A percentile compares a stretch with the other conserved stretches of the same genome.
phyloP scores from a whole-genome alignment of 2,113 vertebrate genomes.

The Gymnogyps californianus region DNA sequence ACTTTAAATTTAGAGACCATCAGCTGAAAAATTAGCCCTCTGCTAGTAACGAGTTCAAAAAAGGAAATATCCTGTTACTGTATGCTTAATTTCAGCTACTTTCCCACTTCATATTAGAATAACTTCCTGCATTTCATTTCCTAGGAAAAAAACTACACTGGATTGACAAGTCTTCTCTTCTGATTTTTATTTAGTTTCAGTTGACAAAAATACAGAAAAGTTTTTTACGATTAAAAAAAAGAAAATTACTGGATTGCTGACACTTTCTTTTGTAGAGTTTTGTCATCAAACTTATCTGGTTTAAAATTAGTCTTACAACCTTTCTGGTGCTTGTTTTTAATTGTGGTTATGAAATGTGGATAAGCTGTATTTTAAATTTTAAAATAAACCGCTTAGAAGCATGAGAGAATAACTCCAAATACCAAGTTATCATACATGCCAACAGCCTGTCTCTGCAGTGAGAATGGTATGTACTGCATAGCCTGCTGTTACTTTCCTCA shows the following conservation, averaged over 20 bases:
- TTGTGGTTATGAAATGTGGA: neutral
- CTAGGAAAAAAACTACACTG: neutral
- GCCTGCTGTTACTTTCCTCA: neutral
- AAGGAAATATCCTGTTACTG: neutral
- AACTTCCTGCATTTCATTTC: neutral
- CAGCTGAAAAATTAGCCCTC: neutral
- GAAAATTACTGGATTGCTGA: neutral
- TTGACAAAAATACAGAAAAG: neutral
- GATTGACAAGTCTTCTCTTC: neutral
- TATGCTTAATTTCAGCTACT: neutral
- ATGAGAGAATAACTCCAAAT: neutral
- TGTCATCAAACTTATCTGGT: neutral
- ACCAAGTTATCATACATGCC: neutral
- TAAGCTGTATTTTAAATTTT: neutral
- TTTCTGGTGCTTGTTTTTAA: neutral
- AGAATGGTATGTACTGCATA: neutral
- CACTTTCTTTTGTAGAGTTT: neutral
- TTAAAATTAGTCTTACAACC: neutral
- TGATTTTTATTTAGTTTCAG: neutral
- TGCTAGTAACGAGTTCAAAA: neutral
- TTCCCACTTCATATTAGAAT: neutral
- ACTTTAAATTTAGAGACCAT: neutral
- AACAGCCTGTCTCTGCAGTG: neutral
- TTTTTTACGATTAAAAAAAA: neutral
- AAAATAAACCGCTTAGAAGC: neutral